phyloP scores from a whole-genome alignment of 92 coral and sea anemone species.

The Epizoanthus stellaris region DNA sequence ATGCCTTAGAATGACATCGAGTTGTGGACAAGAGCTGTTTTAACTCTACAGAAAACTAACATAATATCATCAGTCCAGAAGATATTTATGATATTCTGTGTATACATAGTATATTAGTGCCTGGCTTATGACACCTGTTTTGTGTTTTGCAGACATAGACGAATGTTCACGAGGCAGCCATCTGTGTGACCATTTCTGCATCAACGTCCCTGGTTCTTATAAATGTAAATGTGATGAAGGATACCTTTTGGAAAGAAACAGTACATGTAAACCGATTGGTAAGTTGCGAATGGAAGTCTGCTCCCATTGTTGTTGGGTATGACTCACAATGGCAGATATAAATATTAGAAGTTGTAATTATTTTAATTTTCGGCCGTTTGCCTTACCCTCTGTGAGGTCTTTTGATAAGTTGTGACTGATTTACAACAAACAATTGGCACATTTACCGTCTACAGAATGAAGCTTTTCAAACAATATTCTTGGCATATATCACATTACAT shows the following conservation, averaged over 20 bases:
- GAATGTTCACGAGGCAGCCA: constrained; percentile 69
- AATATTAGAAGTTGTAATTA: background rate
- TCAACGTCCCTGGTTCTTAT: constrained; percentile 78
- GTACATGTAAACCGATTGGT: constrained; percentile 83
- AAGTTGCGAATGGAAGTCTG: background rate
- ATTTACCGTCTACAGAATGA: too few species aligned
- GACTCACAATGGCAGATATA: background rate
- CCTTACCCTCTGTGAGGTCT: too few species aligned
- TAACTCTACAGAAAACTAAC: too few species aligned
- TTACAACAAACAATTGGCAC: too few species aligned
- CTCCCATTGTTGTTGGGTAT: background rate
- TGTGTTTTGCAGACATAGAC: constrained; percentile 65
- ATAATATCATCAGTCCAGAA: background rate
- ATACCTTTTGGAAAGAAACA: constrained; percentile 68
- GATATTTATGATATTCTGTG: background rate
- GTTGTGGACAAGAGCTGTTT: too few species aligned
- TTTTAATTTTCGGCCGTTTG: too few species aligned
- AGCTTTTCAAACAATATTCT: too few species aligned
- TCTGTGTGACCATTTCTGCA: constrained; percentile 82
- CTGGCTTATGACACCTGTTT: too few species aligned
- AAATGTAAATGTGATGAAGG: constrained; percentile 80
- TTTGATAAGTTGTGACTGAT: too few species aligned
- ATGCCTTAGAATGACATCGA: too few species aligned
- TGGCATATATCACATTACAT: too few species aligned
- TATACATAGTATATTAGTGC: background rate